These are phyloP conservation scores for Pseudochaenichthys georgianus DNA, from an alignment of 2,797 vertebrate species.

Conservation along the genomic window DNA sequence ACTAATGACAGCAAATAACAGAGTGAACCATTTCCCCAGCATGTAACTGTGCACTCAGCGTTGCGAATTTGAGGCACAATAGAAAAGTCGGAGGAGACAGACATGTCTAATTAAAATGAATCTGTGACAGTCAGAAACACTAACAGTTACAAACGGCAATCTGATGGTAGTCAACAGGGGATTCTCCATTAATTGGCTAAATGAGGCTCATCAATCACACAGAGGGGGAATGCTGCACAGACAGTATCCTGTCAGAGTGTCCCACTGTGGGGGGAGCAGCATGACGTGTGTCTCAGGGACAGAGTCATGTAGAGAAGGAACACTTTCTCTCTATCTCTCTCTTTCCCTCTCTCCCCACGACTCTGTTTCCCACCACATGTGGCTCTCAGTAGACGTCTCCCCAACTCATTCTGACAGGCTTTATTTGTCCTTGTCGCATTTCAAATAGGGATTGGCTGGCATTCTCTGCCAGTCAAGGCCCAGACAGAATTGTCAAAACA, in stretches of 20 bases:
- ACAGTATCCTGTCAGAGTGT: conserved; percentile 78
- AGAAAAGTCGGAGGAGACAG: conserved; percentile 63
- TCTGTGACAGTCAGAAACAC: conserved; percentile 83
- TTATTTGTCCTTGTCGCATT: conserved; percentile 80
- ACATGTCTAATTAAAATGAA: conserved; percentile 84
- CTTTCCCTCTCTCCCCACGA: conserved; percentile 9
- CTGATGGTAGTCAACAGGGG: conserved; percentile 87
- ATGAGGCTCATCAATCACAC: conserved; percentile 89
- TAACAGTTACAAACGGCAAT: conserved; percentile 87
- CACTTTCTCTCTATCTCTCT: conserved; percentile 34
- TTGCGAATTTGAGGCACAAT: conserved; percentile 58
- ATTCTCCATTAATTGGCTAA: conserved; percentile 88
- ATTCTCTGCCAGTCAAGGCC: conserved; percentile 78
- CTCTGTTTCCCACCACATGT: conserved; percentile 76
- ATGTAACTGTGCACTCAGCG: conserved; percentile 50
- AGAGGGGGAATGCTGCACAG: conserved; percentile 75
- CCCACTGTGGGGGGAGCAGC: conserved; percentile 78
- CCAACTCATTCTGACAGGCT: conserved; percentile 79
- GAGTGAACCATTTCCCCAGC: conserved; percentile 33
- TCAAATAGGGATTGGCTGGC: conserved; percentile 80
- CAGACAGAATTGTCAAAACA: conserved; percentile 79
- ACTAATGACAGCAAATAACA: conserved; percentile 55
- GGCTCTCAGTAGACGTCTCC: conserved; percentile 76
- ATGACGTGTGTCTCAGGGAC: conserved; percentile 78
- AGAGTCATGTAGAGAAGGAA: conserved; percentile 71